A percentile compares a stretch with the other conserved stretches of the same genome.
Conservation (phyloP, 2,797 vertebrate genomes). For the Enteromius anoplus region DNA sequence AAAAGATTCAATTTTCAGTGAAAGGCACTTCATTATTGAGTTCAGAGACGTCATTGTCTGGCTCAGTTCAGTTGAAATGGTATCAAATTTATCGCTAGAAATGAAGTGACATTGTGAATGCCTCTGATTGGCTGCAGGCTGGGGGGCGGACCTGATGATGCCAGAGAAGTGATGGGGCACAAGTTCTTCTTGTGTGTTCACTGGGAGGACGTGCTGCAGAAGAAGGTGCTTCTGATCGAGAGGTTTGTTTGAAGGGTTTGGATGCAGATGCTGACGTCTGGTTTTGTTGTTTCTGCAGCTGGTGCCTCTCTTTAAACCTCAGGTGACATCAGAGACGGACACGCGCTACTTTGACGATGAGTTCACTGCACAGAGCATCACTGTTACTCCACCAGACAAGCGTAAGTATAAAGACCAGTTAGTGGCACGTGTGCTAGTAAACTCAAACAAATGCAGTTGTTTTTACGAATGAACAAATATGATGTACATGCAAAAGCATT, state of each 20-base stretch:
- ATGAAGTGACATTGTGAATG: not conserved
- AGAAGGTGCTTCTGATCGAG: constrained; percentile 75
- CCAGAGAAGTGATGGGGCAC: constrained; percentile 89
- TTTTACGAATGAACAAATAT: too few species aligned
- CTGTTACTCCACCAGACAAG: constrained; percentile 87
- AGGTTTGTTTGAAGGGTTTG: not conserved
- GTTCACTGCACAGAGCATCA: constrained; percentile 90
- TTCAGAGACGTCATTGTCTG: too few species aligned
- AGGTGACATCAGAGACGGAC: constrained; percentile 89
- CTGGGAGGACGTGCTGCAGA: constrained; percentile 88
- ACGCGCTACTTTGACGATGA: constrained; percentile 91
- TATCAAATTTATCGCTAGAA: too few species aligned
- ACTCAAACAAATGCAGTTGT: too few species aligned
- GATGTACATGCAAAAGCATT: too few species aligned
- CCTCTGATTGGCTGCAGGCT: constrained; percentile 74
- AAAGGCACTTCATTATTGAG: too few species aligned
- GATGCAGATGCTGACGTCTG: not conserved
- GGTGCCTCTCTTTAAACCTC: constrained; percentile 86
- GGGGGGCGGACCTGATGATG: constrained; percentile 84
- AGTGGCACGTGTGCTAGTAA: not conserved
- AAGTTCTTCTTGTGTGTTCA: constrained; percentile 83
- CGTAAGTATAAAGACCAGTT: constrained; percentile 74
- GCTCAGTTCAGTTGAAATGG: too few species aligned
- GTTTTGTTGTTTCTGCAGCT: constrained; percentile 69
- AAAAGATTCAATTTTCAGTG: too few species aligned